Percentiles rank a stretch among this genome's conserved stretches.
phyloP scores from a whole-genome alignment of 2,113 vertebrate species.

The Microtus pennsylvanicus region DNA sequence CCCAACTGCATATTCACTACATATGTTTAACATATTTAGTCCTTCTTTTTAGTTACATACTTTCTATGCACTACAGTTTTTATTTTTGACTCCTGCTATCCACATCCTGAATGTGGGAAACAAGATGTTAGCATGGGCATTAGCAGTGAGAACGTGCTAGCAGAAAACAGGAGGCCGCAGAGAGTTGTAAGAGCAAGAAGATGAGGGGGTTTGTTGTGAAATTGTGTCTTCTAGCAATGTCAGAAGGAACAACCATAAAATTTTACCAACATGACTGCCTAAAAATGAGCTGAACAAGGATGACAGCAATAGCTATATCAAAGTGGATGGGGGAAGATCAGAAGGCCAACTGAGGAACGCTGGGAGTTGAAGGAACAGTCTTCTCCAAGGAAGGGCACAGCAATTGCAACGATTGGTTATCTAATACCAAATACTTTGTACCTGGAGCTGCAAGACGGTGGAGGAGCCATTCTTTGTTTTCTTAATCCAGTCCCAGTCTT shows the following conservation, averaged over 20 bases:
- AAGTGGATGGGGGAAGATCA: neutral
- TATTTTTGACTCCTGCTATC: neutral
- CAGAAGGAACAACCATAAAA: neutral
- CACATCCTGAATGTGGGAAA: neutral
- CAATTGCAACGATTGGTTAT: neutral
- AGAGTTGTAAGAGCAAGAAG: neutral
- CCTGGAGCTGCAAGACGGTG: accelerated
- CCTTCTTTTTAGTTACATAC: neutral
- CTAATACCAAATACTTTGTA: neutral
- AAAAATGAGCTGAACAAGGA: no score
- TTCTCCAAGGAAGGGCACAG: neutral
- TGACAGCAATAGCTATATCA: neutral
- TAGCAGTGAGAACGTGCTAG: neutral
- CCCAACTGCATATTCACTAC: neutral
- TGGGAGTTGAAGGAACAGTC: neutral
- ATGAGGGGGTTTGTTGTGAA: neutral
- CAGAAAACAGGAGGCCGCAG: neutral
- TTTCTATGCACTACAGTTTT: neutral
- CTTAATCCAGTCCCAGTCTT: neutral
- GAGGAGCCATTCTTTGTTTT: no score
- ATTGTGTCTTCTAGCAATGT: neutral
- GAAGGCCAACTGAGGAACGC: neutral
- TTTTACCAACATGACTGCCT: neutral
- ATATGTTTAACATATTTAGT: neutral
- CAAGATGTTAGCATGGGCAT: neutral